Base-by-base conservation (phyloP, 2,888 invertebrate genomes). In the Griposia aprilina region DNA sequence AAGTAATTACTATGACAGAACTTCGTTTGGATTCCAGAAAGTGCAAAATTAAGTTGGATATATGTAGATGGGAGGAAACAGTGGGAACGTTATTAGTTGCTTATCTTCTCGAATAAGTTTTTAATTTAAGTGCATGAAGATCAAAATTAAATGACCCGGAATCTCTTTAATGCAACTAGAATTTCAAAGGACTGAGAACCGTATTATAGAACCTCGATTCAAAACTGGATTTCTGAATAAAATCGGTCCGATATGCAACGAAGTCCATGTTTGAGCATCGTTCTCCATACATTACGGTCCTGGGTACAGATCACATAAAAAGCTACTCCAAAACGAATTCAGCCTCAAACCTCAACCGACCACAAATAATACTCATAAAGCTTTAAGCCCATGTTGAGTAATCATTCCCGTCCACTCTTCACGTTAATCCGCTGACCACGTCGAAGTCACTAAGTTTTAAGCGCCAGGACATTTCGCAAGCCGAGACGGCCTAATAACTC, bases 1-100 rank as follows among this genome's bases (percentile, higher is more conserved):
- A 86, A 87, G 81, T 87, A 88, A 88, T 88, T 88, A 88, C 83
- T 83, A 81, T 70, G 69, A 71, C 68, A 83, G 78, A 85, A 84
- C 80, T 87, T 76, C 26, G 78, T 73, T 80, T 73, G 60, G 41
- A 69, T 77, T 81, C 59, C 75, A 68, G 83, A 69, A 81, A 69
- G 11, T 59, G n/a, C 41, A 20, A 41, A 72, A 77, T 82, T 78
- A 71, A 78, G 75, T 78, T 68, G 50, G 71, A 83, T 81, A 73
- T 60, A 73, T 87, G 71, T 50, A 75, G 50, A 68, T 55, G 72
- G 71, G 36, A 71, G 20, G 45, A 62, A 79, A 85, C 74, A 66
- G 50, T 65, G 50, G 50, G 20, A 57, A 59, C 67, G 76, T 80
- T 67, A 59, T 52, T 48, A 75, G n/a, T 67, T 45, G 41, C 26